Conservation (phyloP, 2,888 invertebrate genomes). For the Scaptomyza caliginosa region DNA sequence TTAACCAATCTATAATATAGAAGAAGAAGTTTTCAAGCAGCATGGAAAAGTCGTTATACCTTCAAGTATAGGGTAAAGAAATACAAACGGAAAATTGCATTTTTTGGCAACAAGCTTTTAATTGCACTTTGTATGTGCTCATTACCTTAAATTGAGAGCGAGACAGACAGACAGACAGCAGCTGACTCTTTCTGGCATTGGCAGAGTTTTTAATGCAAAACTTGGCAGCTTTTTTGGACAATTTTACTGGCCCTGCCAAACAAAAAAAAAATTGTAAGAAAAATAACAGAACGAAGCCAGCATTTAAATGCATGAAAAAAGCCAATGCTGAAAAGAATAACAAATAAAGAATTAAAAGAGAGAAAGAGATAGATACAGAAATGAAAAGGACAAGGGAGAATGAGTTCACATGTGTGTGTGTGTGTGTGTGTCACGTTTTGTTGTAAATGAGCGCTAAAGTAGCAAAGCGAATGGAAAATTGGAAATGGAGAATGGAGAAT, state of each 20-base stretch:
- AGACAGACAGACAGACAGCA: slow-evolving; percentile 12
- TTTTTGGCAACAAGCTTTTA: slow-evolving; percentile 80
- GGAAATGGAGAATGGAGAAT: slow-evolving; percentile 37
- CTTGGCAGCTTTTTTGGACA: slow-evolving; percentile 61
- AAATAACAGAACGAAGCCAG: slow-evolving; percentile 11
- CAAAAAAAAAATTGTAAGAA: slow-evolving; percentile 10
- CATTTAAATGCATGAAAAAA: slow-evolving; percentile 49
- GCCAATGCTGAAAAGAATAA: slow-evolving; percentile 24
- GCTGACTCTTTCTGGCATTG: slow-evolving; percentile 41
- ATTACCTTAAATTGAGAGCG: slow-evolving; percentile 78
- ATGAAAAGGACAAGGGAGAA: not conserved
- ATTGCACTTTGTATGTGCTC: slow-evolving; percentile 81
- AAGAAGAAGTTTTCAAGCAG: not conserved
- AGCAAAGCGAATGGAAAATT: slow-evolving; percentile 38
- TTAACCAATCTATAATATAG: too few relatives aligned
- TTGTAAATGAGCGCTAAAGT: slow-evolving; percentile 53
- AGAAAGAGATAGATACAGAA: not conserved
- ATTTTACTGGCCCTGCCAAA: slow-evolving; percentile 37
- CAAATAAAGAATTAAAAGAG: slow-evolving; percentile 32
- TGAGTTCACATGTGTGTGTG: slow-evolving; percentile 9
- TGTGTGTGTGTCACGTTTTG: slow-evolving; percentile 51
- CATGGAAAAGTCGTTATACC: not conserved
- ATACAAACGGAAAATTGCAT: slow-evolving; percentile 62
- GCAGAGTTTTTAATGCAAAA: slow-evolving; percentile 72
- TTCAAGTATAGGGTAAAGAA: not conserved